Percentiles rank a stretch among this genome's conserved stretches.
Evolutionary conservation across 2,797 vertebrate species (phyloP).

Genomic region (Enteromius trimaculatus): DNA sequence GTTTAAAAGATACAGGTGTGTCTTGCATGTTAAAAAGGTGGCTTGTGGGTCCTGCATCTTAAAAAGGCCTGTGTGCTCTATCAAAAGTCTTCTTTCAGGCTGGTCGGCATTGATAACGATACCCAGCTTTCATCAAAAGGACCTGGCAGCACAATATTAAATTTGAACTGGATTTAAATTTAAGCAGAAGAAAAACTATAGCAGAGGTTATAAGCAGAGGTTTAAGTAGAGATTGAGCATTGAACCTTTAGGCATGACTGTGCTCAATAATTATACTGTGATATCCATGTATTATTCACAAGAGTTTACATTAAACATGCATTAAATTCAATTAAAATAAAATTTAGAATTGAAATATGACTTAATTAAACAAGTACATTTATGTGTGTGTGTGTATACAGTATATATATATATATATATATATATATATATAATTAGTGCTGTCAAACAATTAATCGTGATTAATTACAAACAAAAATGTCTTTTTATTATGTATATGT

Average conservation of each 20-base stretch:
- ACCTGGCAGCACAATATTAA: background rate
- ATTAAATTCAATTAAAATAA: background rate
- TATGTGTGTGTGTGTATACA: too few species aligned
- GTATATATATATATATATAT: too few species aligned
- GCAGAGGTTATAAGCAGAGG: background rate
- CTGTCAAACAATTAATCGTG: too few species aligned
- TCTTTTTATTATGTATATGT: too few species aligned
- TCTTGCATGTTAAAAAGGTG: conserved; percentile 27
- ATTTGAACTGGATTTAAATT: conserved; percentile 11
- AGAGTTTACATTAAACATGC: background rate
- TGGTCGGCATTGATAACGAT: conserved; percentile 6
- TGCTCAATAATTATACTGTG: background rate
- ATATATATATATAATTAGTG: too few species aligned
- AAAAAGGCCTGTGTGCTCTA: background rate
- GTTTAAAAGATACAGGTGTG: conserved; percentile 15
- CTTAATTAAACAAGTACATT: too few species aligned
- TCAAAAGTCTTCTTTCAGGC: conserved; percentile 16
- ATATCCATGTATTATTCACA: background rate
- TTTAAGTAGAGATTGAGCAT: background rate
- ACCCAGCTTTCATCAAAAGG: background rate
- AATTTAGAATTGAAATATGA: background rate
- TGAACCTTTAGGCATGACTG: background rate
- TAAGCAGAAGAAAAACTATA: background rate
- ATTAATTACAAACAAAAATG: too few species aligned
- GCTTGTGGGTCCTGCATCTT: conserved; percentile 5